phyloP scores from a whole-genome alignment of 2,797 vertebrate species.

The Pelobates cultripes region DNA sequence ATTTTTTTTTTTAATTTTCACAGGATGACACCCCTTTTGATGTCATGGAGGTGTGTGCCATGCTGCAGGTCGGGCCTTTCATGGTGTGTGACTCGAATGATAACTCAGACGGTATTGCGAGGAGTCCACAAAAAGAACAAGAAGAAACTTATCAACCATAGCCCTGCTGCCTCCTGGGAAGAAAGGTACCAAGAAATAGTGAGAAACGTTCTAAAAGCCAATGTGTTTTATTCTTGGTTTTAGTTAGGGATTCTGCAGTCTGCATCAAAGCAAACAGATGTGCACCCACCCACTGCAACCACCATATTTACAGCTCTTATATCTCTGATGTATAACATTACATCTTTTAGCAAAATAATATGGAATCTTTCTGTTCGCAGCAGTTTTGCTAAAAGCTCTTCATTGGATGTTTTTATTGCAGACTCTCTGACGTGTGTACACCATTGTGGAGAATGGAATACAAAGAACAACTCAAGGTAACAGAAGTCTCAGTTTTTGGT shows the following conservation, averaged over 20 bases:
- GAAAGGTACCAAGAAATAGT: slow-evolving; percentile 5
- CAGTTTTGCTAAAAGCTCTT: too few relatives aligned
- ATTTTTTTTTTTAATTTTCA: too few relatives aligned
- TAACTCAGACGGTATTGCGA: background rate
- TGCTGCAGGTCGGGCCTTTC: background rate
- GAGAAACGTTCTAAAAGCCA: too few relatives aligned
- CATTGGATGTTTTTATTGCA: slow-evolving; percentile 55
- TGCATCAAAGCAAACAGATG: too few relatives aligned
- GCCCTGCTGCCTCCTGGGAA: slow-evolving; percentile 7
- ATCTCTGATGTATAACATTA: too few relatives aligned
- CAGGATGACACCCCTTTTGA: background rate
- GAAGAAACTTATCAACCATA: background rate
- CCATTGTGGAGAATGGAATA: slow-evolving; percentile 85
- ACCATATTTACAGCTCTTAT: too few relatives aligned
- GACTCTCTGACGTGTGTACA: slow-evolving; percentile 75
- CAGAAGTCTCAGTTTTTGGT: background rate
- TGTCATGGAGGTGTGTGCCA: background rate
- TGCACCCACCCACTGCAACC: too few relatives aligned
- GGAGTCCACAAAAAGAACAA: background rate
- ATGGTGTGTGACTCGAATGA: background rate
- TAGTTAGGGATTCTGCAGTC: too few relatives aligned
- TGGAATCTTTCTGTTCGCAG: too few relatives aligned
- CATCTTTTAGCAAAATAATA: too few relatives aligned
- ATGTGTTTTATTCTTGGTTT: too few relatives aligned
- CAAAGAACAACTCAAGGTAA: slow-evolving; percentile 78